Conservation (phyloP, 2,888 invertebrate genomes). For the Taenaris catops region DNA sequence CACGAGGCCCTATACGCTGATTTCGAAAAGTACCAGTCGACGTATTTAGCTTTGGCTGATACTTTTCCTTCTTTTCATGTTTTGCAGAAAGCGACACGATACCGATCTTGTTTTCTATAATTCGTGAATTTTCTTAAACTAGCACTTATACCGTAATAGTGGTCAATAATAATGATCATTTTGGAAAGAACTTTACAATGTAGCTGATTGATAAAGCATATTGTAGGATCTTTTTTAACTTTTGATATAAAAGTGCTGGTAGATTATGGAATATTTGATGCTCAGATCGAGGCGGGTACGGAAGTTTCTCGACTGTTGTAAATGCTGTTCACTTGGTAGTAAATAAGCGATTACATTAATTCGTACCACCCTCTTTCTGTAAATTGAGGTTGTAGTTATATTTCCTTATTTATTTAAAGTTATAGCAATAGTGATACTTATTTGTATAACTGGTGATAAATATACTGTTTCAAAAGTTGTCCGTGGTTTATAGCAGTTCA, state of each 20-base stretch:
- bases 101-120: conserved; percentile 66
- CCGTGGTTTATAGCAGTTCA: conserved; percentile 24
- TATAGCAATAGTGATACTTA: conserved; percentile 60
- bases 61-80: conserved; percentile 57
- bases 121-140: conserved; percentile 51
- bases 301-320: conserved; percentile 60
- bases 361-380: conserved; percentile 70
- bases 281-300: conserved; percentile 68
- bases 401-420: conserved; percentile 76
- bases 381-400: conserved; percentile 70
- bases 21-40: conserved; percentile 62
- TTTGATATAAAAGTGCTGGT: conserved; percentile 77
- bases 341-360: conserved; percentile 61
- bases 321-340: conserved; percentile 38
- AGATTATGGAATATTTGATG: conserved; percentile 43
- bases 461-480: conserved; percentile 35
- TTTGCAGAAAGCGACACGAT: conserved; percentile 64
- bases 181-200: conserved; percentile 67
- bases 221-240: conserved; percentile 74
- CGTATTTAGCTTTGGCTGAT: conserved; percentile 50
- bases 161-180: conserved; percentile 54
- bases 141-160: conserved; percentile 62
- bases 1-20: conserved; percentile 49
- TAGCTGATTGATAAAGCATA: conserved; percentile 50
- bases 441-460: conserved; percentile 43